Conservation (phyloP, 35 echinoderm and acorn worm species). For the Patiria miniata region DNA sequence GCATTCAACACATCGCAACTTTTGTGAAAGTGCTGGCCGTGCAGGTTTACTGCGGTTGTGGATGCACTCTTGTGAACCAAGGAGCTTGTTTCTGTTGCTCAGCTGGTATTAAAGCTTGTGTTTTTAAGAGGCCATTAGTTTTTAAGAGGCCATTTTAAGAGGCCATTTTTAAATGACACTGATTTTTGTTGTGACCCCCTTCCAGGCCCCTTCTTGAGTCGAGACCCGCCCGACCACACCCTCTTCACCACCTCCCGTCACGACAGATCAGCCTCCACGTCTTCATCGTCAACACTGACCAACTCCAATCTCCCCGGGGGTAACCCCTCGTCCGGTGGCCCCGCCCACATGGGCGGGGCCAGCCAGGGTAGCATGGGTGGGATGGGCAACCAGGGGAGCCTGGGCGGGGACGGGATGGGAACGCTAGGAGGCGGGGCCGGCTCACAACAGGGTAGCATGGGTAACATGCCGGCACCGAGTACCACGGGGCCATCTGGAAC, state of each 20-base stretch:
- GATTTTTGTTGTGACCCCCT: slow-evolving; percentile 6
- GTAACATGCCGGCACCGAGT: slow-evolving; percentile 63
- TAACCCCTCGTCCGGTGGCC: slow-evolving; percentile 33
- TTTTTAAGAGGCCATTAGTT: too few species aligned
- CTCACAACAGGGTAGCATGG: slow-evolving; percentile 15
- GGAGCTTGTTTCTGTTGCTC: too few species aligned
- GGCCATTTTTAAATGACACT: too few species aligned
- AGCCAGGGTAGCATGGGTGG: slow-evolving; percentile 27
- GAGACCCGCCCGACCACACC: slow-evolving; percentile 73
- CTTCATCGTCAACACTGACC: not conserved
- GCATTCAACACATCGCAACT: too few species aligned
- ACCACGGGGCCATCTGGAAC: slow-evolving; percentile 34
- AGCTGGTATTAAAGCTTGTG: too few species aligned
- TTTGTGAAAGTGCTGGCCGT: too few species aligned
- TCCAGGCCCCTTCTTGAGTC: slow-evolving; percentile 74
- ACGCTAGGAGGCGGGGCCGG: not conserved
- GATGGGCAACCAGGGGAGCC: slow-evolving; percentile 4
- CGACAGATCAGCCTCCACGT: slow-evolving; percentile 43
- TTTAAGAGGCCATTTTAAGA: too few species aligned
- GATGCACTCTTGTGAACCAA: too few species aligned
- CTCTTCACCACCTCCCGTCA: slow-evolving; percentile 69
- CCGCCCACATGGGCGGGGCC: not conserved
- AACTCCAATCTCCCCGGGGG: not conserved
- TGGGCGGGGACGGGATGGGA: not conserved
- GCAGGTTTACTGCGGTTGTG: too few species aligned